A percentile compares a stretch with the other conserved stretches of the same genome.
These are phyloP conservation scores for Itoplectis maculator DNA, from an alignment of 2,888 invertebrate genomes.

Conservation along the genomic window DNA sequence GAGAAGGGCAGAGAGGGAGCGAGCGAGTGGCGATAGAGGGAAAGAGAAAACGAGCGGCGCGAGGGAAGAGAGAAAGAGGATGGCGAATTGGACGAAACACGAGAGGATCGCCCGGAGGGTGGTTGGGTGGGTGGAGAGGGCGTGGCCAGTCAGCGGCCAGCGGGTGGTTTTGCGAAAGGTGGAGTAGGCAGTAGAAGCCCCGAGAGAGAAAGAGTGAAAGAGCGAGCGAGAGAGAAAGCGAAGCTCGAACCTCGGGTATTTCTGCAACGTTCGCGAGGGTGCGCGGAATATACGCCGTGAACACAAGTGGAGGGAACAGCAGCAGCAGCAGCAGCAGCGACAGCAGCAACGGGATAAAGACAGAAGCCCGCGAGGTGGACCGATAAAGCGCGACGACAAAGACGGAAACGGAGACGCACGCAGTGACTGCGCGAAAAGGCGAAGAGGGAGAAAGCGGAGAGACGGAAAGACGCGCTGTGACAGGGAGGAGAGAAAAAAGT, in stretches of 20 bases:
- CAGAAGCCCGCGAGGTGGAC: slow-evolving; percentile 27
- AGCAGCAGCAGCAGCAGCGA: too few relatives aligned
- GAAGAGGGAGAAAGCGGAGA: slow-evolving; percentile 12
- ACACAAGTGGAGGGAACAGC: slow-evolving; percentile 55
- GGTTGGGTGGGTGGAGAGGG: slow-evolving; percentile 63
- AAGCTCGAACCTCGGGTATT: slow-evolving; percentile 47
- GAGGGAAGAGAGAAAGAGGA: slow-evolving; percentile 56
- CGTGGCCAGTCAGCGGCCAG: slow-evolving; percentile 73
- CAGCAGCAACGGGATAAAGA: too few relatives aligned
- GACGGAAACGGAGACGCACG: slow-evolving; percentile 33
- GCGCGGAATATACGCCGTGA: background rate
- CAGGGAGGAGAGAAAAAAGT: too few relatives aligned
- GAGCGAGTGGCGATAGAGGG: slow-evolving; percentile 36
- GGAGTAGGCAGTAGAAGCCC: slow-evolving; percentile 71
- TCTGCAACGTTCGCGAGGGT: slow-evolving; percentile 46
- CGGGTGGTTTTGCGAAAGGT: slow-evolving; percentile 78
- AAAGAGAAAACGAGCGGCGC: slow-evolving; percentile 20
- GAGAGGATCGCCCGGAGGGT: slow-evolving; percentile 57
- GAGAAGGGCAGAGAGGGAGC: slow-evolving; percentile 33
- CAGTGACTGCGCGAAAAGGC: slow-evolving; percentile 22
- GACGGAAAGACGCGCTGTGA: background rate
- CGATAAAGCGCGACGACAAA: slow-evolving; percentile 41
- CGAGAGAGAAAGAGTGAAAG: slow-evolving; percentile 62
- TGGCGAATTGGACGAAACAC: slow-evolving; percentile 59
- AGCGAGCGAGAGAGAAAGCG: slow-evolving; percentile 45